Percentiles rank a stretch among this genome's conserved stretches.
These are phyloP conservation scores for Seladonia tumulorum DNA, from an alignment of 2,888 invertebrate species.

Conservation along the genomic window DNA sequence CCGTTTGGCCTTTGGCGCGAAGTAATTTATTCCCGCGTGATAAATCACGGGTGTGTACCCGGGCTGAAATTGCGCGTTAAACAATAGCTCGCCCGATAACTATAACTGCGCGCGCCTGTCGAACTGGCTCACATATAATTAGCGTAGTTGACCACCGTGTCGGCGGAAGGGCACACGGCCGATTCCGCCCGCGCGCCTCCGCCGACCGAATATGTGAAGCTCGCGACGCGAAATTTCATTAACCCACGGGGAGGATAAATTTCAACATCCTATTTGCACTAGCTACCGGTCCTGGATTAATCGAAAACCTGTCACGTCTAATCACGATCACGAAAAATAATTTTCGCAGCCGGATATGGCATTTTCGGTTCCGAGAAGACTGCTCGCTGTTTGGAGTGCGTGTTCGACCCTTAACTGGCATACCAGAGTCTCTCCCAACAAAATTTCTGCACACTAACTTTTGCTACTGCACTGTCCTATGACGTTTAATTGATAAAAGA, in stretches of 20 bases:
- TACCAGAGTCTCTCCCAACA: too few relatives aligned
- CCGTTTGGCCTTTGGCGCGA: slow-evolving; percentile 60
- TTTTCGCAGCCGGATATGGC: too few relatives aligned
- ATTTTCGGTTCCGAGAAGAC: too few relatives aligned
- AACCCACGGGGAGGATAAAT: slow-evolving; percentile 4
- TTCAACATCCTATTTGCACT: slow-evolving; percentile 13
- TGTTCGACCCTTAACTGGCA: too few relatives aligned
- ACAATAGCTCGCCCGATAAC: slow-evolving; percentile 68
- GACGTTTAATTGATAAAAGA: too few relatives aligned
- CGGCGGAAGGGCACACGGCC: slow-evolving; percentile 14
- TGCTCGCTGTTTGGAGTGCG: too few relatives aligned
- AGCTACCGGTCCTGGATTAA: neutral
- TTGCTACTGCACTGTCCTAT: too few relatives aligned
- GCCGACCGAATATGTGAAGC: slow-evolving; percentile 8
- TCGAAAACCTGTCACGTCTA: neutral
- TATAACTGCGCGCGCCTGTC: slow-evolving; percentile 58
- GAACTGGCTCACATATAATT: slow-evolving; percentile 69
- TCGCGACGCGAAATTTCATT: slow-evolving; percentile 20
- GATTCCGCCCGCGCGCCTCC: slow-evolving; percentile 27
- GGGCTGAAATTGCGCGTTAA: slow-evolving; percentile 72
- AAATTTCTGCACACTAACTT: too few relatives aligned
- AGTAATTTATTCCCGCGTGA: slow-evolving; percentile 76
- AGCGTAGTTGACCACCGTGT: slow-evolving; percentile 63
- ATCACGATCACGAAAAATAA: neutral
- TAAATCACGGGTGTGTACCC: slow-evolving; percentile 73